phyloP scores from a whole-genome alignment of 2,797 vertebrate species.

The Chelmon rostratus region DNA sequence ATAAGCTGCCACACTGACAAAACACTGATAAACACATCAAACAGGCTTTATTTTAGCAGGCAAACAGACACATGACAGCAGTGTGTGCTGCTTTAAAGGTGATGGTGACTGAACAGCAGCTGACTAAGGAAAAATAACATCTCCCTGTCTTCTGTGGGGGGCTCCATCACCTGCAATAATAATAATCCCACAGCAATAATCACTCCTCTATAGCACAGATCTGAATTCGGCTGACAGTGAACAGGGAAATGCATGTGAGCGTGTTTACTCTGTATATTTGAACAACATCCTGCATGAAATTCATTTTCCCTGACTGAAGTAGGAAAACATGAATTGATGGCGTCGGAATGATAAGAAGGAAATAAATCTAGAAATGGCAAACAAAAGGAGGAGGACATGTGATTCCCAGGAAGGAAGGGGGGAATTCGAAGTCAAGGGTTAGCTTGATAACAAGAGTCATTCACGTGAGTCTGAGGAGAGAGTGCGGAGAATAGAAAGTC shows the following conservation, averaged over 20 bases:
- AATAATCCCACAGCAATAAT: neutral
- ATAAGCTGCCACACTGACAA: conserved; percentile 30
- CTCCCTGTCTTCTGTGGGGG: neutral
- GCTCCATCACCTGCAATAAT: neutral
- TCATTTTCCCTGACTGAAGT: conserved; percentile 36
- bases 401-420: conserved; percentile 31
- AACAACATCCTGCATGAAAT: conserved; percentile 42
- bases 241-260: conserved; percentile 36
- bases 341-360: conserved; percentile 38
- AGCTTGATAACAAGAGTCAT: conserved; percentile 67
- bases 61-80: conserved; percentile 31
- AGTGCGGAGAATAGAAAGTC: conserved; percentile 54
- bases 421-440: conserved; percentile 57
- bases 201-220: neutral
- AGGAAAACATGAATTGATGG: conserved; percentile 40
- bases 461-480: conserved; percentile 52
- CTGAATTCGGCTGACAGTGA: conserved; percentile 17
- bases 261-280: conserved; percentile 57
- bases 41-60: conserved; percentile 18
- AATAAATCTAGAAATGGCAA: conserved; percentile 36
- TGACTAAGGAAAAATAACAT: conserved; percentile 3
- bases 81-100: conserved; percentile 16
- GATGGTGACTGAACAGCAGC: neutral
- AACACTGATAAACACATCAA: conserved; percentile 47
- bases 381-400: conserved; percentile 33